phyloP scores from a whole-genome alignment of 2,797 vertebrate species.

The Macropus fuliginosus region DNA sequence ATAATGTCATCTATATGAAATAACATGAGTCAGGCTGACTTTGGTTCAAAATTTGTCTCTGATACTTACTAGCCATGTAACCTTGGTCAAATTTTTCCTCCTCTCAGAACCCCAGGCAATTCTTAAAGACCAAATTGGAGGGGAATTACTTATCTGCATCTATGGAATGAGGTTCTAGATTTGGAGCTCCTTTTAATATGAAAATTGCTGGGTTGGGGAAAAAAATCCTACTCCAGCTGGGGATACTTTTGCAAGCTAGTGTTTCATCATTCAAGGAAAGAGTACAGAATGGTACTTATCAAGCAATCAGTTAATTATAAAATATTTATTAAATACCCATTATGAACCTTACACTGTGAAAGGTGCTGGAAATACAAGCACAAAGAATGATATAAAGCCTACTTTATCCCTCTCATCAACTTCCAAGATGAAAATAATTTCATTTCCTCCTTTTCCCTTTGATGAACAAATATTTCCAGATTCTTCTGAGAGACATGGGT shows the following conservation, averaged over 20 bases:
- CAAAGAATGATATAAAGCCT: not conserved
- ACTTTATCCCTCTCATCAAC: not conserved
- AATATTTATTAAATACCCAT: not conserved
- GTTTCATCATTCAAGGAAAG: not conserved
- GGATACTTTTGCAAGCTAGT: not conserved
- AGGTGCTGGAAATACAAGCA: not conserved
- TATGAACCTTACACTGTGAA: not conserved
- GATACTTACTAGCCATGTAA: not conserved
- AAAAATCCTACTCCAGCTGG: not conserved
- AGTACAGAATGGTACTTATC: not conserved
- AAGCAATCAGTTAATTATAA: not conserved
- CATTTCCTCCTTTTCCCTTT: not conserved
- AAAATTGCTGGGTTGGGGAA: not conserved
- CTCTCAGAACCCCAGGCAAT: not conserved
- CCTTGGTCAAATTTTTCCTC: not conserved
- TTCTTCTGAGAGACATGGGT: not conserved
- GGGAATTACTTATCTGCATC: not conserved
- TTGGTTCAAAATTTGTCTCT: not conserved
- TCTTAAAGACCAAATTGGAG: not conserved
- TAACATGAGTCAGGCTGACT: not conserved
- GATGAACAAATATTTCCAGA: not conserved
- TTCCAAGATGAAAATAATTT: not conserved
- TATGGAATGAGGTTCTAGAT: not conserved
- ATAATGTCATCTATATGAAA: too few relatives aligned
- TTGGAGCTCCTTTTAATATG: not conserved